These are phyloP conservation scores for Amphibalanus amphitrite DNA, from an alignment of 1,140 invertebrate genomes.

Conservation along the genomic window DNA sequence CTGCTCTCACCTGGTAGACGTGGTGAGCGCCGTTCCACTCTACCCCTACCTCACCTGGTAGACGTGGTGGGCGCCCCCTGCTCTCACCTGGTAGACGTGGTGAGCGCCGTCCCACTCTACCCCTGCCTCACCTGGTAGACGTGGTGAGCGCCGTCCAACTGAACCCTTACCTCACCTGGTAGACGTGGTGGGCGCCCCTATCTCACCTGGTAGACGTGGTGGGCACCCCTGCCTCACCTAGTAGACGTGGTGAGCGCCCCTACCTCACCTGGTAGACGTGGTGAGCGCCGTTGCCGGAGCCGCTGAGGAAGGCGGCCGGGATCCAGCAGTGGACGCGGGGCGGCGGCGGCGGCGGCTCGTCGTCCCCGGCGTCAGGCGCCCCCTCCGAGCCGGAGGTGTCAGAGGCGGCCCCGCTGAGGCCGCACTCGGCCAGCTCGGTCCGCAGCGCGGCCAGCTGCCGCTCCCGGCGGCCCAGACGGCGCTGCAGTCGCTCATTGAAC, in stretches of 20 bases:
- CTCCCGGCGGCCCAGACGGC: slow-evolving; percentile 39
- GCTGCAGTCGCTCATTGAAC: slow-evolving; percentile 56
- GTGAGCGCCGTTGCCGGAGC: slow-evolving; percentile 43
- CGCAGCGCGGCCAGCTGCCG: slow-evolving; percentile 40
- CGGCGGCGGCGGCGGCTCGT: not conserved
- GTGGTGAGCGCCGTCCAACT: too few relatives aligned
- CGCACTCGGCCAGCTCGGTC: slow-evolving; percentile 32
- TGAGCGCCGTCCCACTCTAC: too few relatives aligned
- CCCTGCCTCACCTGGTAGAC: too few relatives aligned
- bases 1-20: too few relatives aligned
- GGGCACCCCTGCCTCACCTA: slow-evolving; percentile 45
- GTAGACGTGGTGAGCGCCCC: slow-evolving; percentile 69
- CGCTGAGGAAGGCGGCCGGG: slow-evolving; percentile 16
- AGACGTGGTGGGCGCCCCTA: too few relatives aligned
- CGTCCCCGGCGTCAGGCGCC: not conserved
- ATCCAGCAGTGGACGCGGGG: slow-evolving; percentile 18
- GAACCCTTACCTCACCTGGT: too few relatives aligned
- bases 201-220: too few relatives aligned
- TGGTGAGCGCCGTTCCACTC: too few relatives aligned
- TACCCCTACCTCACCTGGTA: too few relatives aligned
- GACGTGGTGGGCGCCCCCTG: too few relatives aligned
- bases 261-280: slow-evolving; percentile 63
- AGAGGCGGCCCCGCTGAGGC: slow-evolving; percentile 20
- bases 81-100: too few relatives aligned
- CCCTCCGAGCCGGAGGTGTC: slow-evolving; percentile 12